Conservation (phyloP, 2,113 vertebrate genomes). For the Lycaon pictus region DNA sequence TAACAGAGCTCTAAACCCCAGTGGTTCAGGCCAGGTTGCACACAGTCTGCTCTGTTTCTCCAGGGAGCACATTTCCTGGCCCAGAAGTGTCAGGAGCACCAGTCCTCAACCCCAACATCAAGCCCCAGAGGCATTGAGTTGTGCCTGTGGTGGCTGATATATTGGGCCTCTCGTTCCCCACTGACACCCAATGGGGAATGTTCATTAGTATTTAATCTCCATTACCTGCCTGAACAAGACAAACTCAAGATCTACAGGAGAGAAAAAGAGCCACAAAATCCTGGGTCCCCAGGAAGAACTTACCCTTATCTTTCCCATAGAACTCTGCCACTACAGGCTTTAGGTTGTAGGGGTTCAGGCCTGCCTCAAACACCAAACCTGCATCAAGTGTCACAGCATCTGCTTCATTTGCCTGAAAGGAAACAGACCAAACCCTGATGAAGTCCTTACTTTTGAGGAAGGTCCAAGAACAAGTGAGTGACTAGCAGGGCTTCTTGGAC, state of each 20-base stretch:
- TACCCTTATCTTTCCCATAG: conserved; percentile 84
- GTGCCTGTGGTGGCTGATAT: background rate
- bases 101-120: background rate
- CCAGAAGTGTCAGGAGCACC: background rate
- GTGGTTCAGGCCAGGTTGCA: background rate
- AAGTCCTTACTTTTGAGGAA: background rate
- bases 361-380: conserved; percentile 91
- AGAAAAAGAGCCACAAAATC: background rate
- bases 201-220: background rate
- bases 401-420: conserved; percentile 86
- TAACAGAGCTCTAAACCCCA: background rate
- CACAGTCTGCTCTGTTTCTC: background rate
- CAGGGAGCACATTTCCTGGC: background rate
- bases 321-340: conserved; percentile 92
- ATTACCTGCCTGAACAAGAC: background rate
- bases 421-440: background rate
- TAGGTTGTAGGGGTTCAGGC: conserved; percentile 89
- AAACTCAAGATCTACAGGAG: background rate
- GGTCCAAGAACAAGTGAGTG: background rate
- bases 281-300: background rate
- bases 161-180: background rate
- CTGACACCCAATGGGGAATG: background rate
- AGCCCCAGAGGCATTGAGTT: background rate
- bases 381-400: conserved; percentile 93
- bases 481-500: rapidly evolving